phyloP scores from a whole-genome alignment of 2,113 vertebrate species.

The Antechinus stuartii region DNA sequence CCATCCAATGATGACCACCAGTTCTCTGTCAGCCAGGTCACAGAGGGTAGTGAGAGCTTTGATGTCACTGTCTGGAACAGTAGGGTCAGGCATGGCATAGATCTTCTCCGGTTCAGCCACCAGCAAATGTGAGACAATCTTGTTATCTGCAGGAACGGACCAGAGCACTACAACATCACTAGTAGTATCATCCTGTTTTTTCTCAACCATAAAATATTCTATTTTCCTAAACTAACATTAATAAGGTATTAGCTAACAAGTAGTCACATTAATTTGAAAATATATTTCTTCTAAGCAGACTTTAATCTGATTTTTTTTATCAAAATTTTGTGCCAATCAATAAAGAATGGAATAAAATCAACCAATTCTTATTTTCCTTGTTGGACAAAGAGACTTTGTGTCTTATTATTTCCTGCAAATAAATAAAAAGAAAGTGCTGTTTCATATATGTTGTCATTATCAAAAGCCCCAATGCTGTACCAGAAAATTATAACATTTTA shows the following conservation, averaged over 20 bases:
- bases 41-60: slow-evolving; percentile 99
- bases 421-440: slow-evolving; percentile 31
- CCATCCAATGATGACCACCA: slow-evolving; percentile 99
- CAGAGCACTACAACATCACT: slow-evolving; percentile 81
- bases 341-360: fast-evolving
- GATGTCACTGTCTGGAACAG: slow-evolving; percentile 98
- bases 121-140: slow-evolving; percentile 99
- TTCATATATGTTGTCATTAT: slow-evolving; percentile 34
- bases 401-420: slow-evolving; percentile 47
- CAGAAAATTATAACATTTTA: slow-evolving; percentile 17
- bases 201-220: slow-evolving; percentile 20
- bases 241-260: background rate
- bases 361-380: background rate
- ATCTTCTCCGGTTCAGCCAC: slow-evolving; percentile 99
- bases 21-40: slow-evolving; percentile 97
- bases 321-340: background rate
- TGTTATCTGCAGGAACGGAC: slow-evolving; percentile 97
- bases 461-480: background rate
- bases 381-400: background rate
- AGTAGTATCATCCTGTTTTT: slow-evolving; percentile 53
- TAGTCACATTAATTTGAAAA: background rate
- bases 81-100: slow-evolving; percentile 99
- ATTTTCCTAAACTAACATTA: background rate
- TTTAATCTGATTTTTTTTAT: background rate
- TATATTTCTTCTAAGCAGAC: background rate